Base-by-base conservation (phyloP, 2,797 vertebrate genomes). In the Diceros bicornis region DNA sequence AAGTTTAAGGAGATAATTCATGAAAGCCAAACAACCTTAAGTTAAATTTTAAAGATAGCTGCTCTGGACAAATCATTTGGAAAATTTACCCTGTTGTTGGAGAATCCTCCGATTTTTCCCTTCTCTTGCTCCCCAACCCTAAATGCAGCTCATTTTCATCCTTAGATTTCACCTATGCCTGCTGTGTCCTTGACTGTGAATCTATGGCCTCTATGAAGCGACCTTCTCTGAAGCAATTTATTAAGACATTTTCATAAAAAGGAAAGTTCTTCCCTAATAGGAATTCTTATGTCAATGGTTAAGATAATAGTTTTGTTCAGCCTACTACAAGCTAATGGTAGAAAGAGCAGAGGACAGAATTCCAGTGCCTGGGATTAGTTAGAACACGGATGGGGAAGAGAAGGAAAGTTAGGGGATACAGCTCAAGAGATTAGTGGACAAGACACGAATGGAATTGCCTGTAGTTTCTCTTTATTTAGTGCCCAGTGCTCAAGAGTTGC, bases 161-260 rank as follows among this genome's bases (percentile, higher is more conserved):
- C 20, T 44, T 68, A 52, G 27, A 92, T 69, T 89, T 85, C 52
- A 79, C 16, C 47, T 37, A 59, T 17, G 2, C 57, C 32, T 64
- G n/a, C 25, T 41, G n/a, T 85, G 10, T 2, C 66, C 25, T 92
- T 86, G 57, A 37, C 7, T 68, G 17, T 69, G 68, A 84, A 79
- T 79, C 20, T 78, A 25, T 79, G 59, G 3, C 59, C 13, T 69
- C 66, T 37, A 5, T n/a, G 32, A 91, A 95, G 13, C 2, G 18
- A 90, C 34, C 6, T 62, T 94, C 10, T 47, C 32, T 50, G 32
- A 52, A 57, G 8, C 27, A 78, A 55, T 66, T 83, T 74, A 93
- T 50, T 61, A 78, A 66, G 44, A 72, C 7, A 68, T 84, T 83
- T 96, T 91, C 29, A 79, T 57, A 16, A 85, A 94, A 89, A 92